Conservation (phyloP, 2,113 vertebrate genomes). For the Microcebus lehilahytsara region DNA sequence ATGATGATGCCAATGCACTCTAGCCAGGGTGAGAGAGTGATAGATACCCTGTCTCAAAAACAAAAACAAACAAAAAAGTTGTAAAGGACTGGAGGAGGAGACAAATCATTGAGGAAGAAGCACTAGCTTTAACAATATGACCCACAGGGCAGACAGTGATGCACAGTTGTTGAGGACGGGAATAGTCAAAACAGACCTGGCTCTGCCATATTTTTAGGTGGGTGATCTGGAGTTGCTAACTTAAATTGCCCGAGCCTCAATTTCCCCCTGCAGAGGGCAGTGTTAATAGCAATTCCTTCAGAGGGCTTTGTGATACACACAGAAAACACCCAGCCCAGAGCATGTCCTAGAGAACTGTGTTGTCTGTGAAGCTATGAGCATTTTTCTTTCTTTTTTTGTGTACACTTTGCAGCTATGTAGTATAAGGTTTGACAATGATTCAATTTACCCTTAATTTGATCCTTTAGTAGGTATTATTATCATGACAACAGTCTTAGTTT, state of each 20-base stretch:
- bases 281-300: neutral
- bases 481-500: neutral
- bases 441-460: neutral
- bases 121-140: neutral
- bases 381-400: neutral
- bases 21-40: too few relatives aligned
- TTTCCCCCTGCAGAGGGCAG: neutral
- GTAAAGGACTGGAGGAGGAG: neutral
- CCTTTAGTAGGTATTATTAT: neutral
- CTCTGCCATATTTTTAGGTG: neutral
- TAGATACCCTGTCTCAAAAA: too few relatives aligned
- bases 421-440: neutral
- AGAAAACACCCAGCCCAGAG: too few relatives aligned
- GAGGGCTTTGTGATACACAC: too few relatives aligned
- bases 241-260: neutral
- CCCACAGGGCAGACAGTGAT: neutral
- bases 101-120: neutral
- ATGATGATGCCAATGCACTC: too few relatives aligned
- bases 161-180: neutral
- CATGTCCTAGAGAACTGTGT: neutral
- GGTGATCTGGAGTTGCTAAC: neutral
- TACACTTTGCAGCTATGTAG: neutral
- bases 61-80: too few relatives aligned
- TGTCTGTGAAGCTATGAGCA: neutral
- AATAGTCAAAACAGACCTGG: neutral